Evolutionary conservation across 1,140 invertebrate species (phyloP).

Genomic region (Ostrea edulis): DNA sequence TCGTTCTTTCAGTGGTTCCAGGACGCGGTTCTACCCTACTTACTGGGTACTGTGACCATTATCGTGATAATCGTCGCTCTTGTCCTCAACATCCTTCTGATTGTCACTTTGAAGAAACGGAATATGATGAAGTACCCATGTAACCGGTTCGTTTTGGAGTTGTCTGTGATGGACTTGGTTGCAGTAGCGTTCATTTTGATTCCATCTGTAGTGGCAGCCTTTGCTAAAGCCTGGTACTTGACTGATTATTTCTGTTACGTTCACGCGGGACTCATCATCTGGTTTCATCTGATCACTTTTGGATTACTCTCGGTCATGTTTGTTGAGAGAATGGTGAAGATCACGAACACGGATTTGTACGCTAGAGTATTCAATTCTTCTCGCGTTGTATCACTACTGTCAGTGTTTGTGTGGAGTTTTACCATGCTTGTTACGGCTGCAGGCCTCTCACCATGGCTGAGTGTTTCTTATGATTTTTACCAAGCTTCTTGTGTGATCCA

Average conservation of each 20-base stretch:
- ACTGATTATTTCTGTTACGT: slow-evolving; percentile 42
- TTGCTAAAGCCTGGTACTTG: slow-evolving; percentile 49
- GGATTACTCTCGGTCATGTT: slow-evolving; percentile 46
- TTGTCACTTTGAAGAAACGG: slow-evolving; percentile 46
- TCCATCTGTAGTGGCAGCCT: slow-evolving; percentile 46
- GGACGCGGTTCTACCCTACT: slow-evolving; percentile 51
- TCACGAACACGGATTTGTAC: slow-evolving; percentile 44
- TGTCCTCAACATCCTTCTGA: slow-evolving; percentile 41
- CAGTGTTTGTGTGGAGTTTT: slow-evolving; percentile 4
- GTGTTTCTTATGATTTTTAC: slow-evolving; percentile 48
- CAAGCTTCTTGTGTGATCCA: slow-evolving; percentile 47
- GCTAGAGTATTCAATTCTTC: slow-evolving; percentile 38
- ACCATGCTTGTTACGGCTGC: neutral
- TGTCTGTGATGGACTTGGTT: slow-evolving; percentile 47
- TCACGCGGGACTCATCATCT: slow-evolving; percentile 41
- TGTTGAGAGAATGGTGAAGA: slow-evolving; percentile 50
- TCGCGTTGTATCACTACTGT: slow-evolving; percentile 20
- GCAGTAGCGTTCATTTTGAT: slow-evolving; percentile 45
- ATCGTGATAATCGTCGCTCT: slow-evolving; percentile 43
- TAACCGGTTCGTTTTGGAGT: slow-evolving; percentile 50
- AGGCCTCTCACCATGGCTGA: slow-evolving; percentile 29
- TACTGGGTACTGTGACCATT: slow-evolving; percentile 39
- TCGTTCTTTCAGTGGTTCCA: slow-evolving; percentile 56
- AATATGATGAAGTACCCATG: slow-evolving; percentile 44
- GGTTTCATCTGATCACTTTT: slow-evolving; percentile 48